These are phyloP conservation scores for Athetis lepigone DNA, from an alignment of 2,888 invertebrate species.

Conservation along the genomic window DNA sequence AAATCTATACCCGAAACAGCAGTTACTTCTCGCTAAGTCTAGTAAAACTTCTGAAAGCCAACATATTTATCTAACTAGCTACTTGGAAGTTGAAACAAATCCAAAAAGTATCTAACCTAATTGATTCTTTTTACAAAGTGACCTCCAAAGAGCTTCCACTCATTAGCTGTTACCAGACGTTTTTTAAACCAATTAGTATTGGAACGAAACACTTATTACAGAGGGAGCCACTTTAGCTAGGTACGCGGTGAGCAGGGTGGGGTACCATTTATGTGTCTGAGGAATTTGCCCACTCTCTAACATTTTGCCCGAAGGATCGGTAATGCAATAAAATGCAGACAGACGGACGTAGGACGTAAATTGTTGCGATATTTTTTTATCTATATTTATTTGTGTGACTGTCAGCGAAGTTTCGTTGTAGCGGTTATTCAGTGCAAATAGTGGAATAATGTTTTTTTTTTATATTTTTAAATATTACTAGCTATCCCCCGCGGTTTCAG, in stretches of 20 bases:
- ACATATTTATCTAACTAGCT: slow-evolving; percentile 10
- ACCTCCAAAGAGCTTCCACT: slow-evolving; percentile 29
- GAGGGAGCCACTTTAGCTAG: slow-evolving; percentile 35
- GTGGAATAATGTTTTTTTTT: too few species aligned
- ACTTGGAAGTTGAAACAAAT: slow-evolving; percentile 17
- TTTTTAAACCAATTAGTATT: slow-evolving; percentile 52
- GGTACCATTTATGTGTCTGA: slow-evolving; percentile 76
- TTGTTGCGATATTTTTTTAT: slow-evolving; percentile 7
- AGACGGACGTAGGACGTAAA: slow-evolving; percentile 66
- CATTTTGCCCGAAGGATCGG: slow-evolving; percentile 71
- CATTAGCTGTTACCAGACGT: slow-evolving; percentile 46
- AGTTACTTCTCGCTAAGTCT: slow-evolving; percentile 2
- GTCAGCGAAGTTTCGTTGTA: too few species aligned
- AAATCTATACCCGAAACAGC: too few species aligned
- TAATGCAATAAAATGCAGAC: slow-evolving; percentile 82
- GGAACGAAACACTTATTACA: slow-evolving; percentile 51
- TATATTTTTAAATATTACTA: too few species aligned
- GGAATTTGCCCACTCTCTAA: slow-evolving; percentile 69
- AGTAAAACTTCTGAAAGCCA: slow-evolving; percentile 5
- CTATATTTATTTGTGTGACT: background rate
- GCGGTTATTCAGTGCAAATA: too few species aligned
- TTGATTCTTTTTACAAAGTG: slow-evolving; percentile 36
- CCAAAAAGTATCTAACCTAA: slow-evolving; percentile 22
- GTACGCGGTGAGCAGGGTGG: slow-evolving; percentile 18
- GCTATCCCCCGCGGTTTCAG: too few species aligned